Base-by-base conservation (phyloP, 2,888 invertebrate species). In the Epirrhoe tristata region DNA sequence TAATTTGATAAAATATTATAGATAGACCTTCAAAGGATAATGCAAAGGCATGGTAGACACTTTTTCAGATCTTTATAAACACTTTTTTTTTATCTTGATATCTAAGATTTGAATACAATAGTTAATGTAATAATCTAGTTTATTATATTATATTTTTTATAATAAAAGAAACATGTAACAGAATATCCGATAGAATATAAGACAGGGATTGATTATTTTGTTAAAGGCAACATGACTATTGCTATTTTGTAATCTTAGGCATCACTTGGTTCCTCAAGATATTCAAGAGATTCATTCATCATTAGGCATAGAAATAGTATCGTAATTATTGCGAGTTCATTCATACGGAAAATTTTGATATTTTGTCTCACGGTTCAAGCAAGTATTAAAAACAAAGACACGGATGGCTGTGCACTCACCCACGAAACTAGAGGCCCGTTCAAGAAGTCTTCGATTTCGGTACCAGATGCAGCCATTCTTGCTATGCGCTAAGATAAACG, bases 381-480 rank as follows among this genome's bases (percentile, higher is more conserved):
- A 75, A 77, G 79, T 79, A 80, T 82, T 82, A 87, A 85, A 85
- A 85, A 82, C 81, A 79, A 75, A 81, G 83, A 82, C 81, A 86
- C 81, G 80, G 84, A 87, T 87, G 79, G 82, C 81, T 91, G 88
- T 88, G 87, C 89, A 94, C 95, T 95, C 94, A 97, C 97, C 97
- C 97, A 98, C 88, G 96, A 96, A 81, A 97, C 96, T 77, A 98
- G 94, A 82, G 97, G 97, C 82, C 97, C 97, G 85, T 95, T 95
- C 87, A 97, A 94, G 90, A 97, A 96, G 85, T 97, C 97, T 85
- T 97, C 97, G 80, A 97, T 96, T 93, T 97, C 97, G 80, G 95
- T 94, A 81, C 95, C 94, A 84, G 96, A 94, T 79, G 95, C 95
- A 78, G 94, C 94, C 94, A 94, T 94, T 85, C 86, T 94, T 83